Evolutionary conservation across 2,888 invertebrate genomes (phyloP), one percentile per base, ranked within the genome.

Genomic region (Agonum fuliginosum): DNA sequence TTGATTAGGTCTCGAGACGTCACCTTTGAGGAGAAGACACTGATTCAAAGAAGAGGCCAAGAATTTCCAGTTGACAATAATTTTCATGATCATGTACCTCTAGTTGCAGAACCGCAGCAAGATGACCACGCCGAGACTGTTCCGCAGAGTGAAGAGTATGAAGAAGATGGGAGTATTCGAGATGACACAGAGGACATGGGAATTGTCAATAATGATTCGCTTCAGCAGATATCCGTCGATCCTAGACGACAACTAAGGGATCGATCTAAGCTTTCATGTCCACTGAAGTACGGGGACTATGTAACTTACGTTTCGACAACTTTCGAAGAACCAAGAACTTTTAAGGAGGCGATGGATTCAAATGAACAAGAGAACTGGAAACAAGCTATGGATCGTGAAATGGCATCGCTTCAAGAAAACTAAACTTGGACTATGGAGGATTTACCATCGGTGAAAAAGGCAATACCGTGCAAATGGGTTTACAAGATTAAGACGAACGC

Each of bases 361-460:
- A n/a, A 41, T n/a, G 73, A 80, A 5, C 62, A 30, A 46, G 34
- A 76, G 3, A 17, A 79, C 19, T 80, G 80, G 80, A 58, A 46
- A 5, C 37, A 43, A 76, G 79, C 80, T 5, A 81, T 82, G 67
- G 78, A 81, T 3, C 79, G 79, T 17, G 82, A 83, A 76, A 80
- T 81, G n/a, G 4, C 19, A 22, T 80, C 81, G 0, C 71, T 82
- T 5, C 41, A 17, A 1, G 69, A 79, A 22, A 81, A 82, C 51
- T 5, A 80, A 4, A 82, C 82, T 0, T 83, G 83, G 82, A 78
- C 78, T 19, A 3, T 51, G 22, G 2, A 51, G 2, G 62, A 77
- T n/a, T 43, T 73, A 20, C 82, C 81, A 5, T 2, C 43, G 12
- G 78, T 54, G 10, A 79, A 78, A 76, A 78, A 77, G 24, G 48